A percentile compares a stretch with the other conserved stretches of the same genome.
These are phyloP conservation scores for Liasis olivaceus DNA, from an alignment of 2,797 vertebrate genomes.

Conservation along the genomic window DNA sequence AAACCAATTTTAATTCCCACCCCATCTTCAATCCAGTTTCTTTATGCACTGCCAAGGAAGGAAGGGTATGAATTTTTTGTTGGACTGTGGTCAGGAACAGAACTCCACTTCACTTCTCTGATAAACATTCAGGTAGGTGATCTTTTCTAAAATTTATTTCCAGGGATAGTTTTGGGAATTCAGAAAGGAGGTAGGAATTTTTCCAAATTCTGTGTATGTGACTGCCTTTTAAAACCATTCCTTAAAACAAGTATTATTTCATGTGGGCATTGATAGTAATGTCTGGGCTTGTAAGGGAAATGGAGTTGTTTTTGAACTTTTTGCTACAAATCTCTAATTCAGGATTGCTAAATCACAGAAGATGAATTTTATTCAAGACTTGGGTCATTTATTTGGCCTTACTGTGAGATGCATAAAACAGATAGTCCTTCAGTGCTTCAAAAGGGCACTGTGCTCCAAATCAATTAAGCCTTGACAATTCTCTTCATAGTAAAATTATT, in stretches of 20 bases:
- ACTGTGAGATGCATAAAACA: background rate
- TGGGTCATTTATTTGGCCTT: background rate
- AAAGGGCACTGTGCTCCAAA: background rate
- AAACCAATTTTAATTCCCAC: background rate
- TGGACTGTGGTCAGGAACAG: conserved; percentile 88
- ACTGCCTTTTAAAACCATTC: background rate
- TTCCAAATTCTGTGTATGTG: background rate
- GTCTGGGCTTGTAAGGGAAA: background rate
- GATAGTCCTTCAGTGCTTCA: background rate
- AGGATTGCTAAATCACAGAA: background rate
- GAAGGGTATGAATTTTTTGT: conserved; percentile 96
- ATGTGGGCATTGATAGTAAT: background rate
- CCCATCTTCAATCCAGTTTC: conserved; percentile 79
- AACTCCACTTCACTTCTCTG: conserved; percentile 95
- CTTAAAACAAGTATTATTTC: background rate
- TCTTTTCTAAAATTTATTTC: background rate
- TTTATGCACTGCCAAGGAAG: conserved; percentile 89
- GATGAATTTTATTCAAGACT: background rate
- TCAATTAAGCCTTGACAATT: background rate
- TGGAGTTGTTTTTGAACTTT: background rate
- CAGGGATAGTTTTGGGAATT: background rate
- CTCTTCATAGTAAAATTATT: background rate
- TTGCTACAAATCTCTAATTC: background rate
- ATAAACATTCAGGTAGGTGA: conserved; percentile 91
- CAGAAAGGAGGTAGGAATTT: background rate